Conservation (phyloP, 1,140 invertebrate species). For the Panagrolaimus sp. region DNA sequence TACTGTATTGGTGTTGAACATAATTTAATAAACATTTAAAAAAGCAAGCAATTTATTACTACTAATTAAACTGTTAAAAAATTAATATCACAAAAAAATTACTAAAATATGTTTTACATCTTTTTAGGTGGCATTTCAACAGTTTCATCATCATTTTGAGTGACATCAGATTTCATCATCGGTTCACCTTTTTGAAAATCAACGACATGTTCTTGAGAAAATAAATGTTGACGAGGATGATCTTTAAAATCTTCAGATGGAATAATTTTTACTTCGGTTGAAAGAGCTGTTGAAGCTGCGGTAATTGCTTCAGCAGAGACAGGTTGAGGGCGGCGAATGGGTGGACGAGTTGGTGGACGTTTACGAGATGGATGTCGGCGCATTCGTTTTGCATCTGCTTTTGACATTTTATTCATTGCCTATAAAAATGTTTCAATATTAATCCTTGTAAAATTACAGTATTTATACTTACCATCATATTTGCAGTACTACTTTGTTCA, state of each 20-base stretch:
- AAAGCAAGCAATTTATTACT: no score
- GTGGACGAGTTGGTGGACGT: background rate
- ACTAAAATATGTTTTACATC: no score
- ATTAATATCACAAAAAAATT: no score
- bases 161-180: no score
- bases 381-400: conserved; percentile 1
- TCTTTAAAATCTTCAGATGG: background rate
- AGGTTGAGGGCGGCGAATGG: background rate
- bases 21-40: no score
- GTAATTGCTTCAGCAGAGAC: conserved; percentile 1
- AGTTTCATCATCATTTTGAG: no score
- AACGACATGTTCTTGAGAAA: background rate
- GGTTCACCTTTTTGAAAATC: background rate
- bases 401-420: conserved; percentile 12
- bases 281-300: background rate
- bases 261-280: no score
- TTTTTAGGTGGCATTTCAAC: no score
- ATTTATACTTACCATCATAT: background rate
- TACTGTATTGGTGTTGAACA: no score
- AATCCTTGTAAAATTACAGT: background rate
- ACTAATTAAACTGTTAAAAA: no score
- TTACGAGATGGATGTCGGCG: background rate
- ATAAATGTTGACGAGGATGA: background rate
- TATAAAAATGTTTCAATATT: background rate
- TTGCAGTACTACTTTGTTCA: background rate